A percentile compares a stretch with the other conserved stretches of the same genome.
Evolutionary conservation across 2,888 invertebrate genomes (phyloP).

Genomic region (Noctua fimbriata): DNA sequence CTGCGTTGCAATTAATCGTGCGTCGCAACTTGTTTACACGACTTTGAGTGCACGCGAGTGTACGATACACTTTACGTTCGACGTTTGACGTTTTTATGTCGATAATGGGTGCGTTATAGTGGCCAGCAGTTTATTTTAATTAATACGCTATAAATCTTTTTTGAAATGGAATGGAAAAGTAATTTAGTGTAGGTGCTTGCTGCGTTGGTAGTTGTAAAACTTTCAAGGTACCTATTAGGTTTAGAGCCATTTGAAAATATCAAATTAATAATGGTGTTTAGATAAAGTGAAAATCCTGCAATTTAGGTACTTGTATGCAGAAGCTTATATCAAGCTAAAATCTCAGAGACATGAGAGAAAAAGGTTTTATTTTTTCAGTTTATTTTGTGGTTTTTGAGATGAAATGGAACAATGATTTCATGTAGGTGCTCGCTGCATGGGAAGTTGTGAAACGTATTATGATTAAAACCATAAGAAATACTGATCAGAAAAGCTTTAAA

Average conservation of each 20-base stretch:
- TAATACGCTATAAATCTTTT: constrained; percentile 56
- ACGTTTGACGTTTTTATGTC: constrained; percentile 68
- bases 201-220: constrained; percentile 1
- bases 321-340: neutral
- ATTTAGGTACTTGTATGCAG: neutral
- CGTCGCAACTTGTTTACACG: constrained; percentile 76
- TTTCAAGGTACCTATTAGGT: neutral
- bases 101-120: constrained; percentile 64
- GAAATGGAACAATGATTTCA: neutral
- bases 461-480: neutral
- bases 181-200: constrained; percentile 31
- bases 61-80: constrained; percentile 66
- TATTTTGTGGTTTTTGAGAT: neutral
- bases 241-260: neutral
- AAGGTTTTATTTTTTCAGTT: neutral
- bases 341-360: neutral
- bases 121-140: constrained; percentile 63
- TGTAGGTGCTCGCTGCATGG: neutral
- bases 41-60: constrained; percentile 74
- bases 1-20: constrained; percentile 74
- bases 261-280: neutral
- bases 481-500: neutral
- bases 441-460: neutral
- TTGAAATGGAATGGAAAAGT: constrained; percentile 37
- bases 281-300: neutral